These are phyloP conservation scores for Spilosoma lubricipeda DNA, from an alignment of 2,888 invertebrate genomes.

Conservation along the genomic window DNA sequence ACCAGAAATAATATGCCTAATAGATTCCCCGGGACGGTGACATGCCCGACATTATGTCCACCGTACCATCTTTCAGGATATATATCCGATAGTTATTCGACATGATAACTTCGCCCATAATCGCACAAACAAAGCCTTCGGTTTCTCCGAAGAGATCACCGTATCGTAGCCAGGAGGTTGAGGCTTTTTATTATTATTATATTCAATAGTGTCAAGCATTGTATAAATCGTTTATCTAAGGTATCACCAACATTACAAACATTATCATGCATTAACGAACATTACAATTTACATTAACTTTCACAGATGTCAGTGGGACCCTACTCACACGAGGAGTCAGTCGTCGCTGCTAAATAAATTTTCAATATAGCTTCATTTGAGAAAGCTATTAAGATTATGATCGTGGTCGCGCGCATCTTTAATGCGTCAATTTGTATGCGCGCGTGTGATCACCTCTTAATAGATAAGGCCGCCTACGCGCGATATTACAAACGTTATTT, in stretches of 20 bases:
- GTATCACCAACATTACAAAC: neutral
- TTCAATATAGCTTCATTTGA: conserved; percentile 75
- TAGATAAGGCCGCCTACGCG: conserved; percentile 69
- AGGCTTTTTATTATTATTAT: no score
- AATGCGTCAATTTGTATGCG: conserved; percentile 81
- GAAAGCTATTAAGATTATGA: conserved; percentile 72
- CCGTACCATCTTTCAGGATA: no score
- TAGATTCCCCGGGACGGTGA: no score
- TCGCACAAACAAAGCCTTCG: no score
- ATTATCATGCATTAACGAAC: neutral
- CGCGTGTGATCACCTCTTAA: conserved; percentile 69
- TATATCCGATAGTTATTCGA: no score
- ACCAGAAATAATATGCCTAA: no score
- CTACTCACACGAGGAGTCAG: neutral
- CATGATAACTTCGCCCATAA: no score
- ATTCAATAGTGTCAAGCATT: no score
- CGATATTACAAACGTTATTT: conserved; percentile 44
- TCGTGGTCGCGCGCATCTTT: conserved; percentile 62
- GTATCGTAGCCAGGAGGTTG: no score
- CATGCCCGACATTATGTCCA: no score
- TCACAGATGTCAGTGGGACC: neutral
- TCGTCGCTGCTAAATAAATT: conserved; percentile 54
- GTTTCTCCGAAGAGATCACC: no score
- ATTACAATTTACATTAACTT: conserved; percentile 14
- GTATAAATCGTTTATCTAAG: neutral